These are phyloP conservation scores for Watsonalla cultraria DNA, from an alignment of 2,888 invertebrate genomes.

Conservation along the genomic window DNA sequence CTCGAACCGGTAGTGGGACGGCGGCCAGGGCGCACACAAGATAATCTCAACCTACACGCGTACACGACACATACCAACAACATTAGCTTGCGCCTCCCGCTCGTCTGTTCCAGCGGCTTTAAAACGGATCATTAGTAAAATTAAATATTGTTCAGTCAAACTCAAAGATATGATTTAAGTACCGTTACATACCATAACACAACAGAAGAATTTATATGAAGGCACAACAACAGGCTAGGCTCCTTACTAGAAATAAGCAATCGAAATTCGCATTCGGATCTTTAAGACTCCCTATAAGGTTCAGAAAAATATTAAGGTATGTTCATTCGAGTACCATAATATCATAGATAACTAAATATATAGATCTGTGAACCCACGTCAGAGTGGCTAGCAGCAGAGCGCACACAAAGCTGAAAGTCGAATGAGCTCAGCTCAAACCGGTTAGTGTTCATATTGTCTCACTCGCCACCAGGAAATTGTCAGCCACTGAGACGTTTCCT, in stretches of 20 bases:
- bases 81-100: constrained; percentile 25
- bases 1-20: constrained; percentile 78
- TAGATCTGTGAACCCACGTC: constrained; percentile 12
- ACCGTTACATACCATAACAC: neutral
- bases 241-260: too few species aligned
- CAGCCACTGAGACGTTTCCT: constrained; percentile 67
- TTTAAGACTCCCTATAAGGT: too few species aligned
- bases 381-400: constrained; percentile 35
- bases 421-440: constrained; percentile 68
- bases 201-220: too few species aligned
- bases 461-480: constrained; percentile 71
- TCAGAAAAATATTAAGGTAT: too few species aligned
- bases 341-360: neutral
- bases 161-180: constrained; percentile 18
- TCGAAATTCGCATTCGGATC: too few species aligned
- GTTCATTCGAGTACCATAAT: too few species aligned
- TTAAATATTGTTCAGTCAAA: constrained; percentile 14
- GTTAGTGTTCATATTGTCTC: constrained; percentile 72
- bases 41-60: constrained; percentile 44
- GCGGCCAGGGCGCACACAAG: constrained; percentile 67
- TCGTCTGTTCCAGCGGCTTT: constrained; percentile 26
- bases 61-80: constrained; percentile 29
- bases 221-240: too few species aligned
- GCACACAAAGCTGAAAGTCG: constrained; percentile 38
- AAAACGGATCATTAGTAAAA: constrained; percentile 26